Evolutionary conservation across 2,888 invertebrate species (phyloP), one percentile per base, ranked within the genome.

Genomic region (Anorthoa munda): DNA sequence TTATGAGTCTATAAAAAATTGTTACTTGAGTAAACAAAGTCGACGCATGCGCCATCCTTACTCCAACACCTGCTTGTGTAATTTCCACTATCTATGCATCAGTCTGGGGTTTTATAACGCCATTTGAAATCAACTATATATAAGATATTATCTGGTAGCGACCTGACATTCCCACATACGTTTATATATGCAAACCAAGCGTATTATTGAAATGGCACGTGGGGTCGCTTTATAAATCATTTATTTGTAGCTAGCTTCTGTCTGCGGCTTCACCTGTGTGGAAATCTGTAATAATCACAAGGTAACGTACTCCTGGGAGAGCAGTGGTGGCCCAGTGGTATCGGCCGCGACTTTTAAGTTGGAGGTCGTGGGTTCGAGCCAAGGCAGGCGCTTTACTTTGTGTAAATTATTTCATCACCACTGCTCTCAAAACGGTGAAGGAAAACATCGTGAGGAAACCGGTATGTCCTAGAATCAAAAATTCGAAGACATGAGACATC

Each of bases 21-120:
- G n/a, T 13, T n/a, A 23, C 5, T 75, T 15, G 12, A 55, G 26
- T 31, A 58, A 81, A 73, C 4, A 58, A 15, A 53, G 18, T 13
- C 26, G 9, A 17, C 45, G 18, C 55, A 68, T 55, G 65, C 68
- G 61, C 60, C 66, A 66, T 66, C 58, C 76, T 66, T 66, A 55
- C 26, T 2, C 2, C 4, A 64, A 18, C 53, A 65, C 69, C 70
- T 70, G 69, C 70, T 81, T 81, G 70, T 61, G 65, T 67, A 85
- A 85, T 77, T 68, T 65, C 46, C 69, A 77, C 85, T 81, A 85
- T 81, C 85, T 81, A 71, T 81, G 67, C 82, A 81, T 84, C 82
- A 51, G 65, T 77, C 78, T 70, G 61, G 56, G 63, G 77, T 85
- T 81, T 81, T 81, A 81, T 76, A 84, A 65, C 66, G 70, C 76